These are phyloP conservation scores for Epinotia bilunana DNA, from an alignment of 2,888 invertebrate genomes.

Conservation along the genomic window DNA sequence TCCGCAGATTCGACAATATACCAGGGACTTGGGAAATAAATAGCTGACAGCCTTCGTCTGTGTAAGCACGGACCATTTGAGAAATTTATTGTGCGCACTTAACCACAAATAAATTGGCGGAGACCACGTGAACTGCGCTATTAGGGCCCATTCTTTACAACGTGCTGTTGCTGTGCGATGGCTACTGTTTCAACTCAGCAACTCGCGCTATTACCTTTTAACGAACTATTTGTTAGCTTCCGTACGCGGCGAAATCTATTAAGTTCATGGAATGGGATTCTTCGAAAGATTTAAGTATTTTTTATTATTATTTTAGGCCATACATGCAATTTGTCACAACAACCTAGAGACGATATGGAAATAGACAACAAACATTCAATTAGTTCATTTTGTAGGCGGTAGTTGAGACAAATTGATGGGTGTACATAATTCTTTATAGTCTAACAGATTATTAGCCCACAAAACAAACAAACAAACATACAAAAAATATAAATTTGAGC, in stretches of 20 bases:
- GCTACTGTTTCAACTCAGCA: constrained; percentile 55
- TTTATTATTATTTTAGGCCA: not conserved
- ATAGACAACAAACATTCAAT: no score
- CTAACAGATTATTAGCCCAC: no score
- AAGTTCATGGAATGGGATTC: not conserved
- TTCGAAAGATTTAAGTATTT: not conserved
- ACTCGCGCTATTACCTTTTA: constrained; percentile 47
- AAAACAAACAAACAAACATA: no score
- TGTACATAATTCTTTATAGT: no score
- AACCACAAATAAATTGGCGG: constrained; percentile 82
- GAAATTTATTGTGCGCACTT: constrained; percentile 83
- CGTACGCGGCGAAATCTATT: constrained; percentile 6
- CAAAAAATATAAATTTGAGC: no score
- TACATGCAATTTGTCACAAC: no score
- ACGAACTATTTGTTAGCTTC: constrained; percentile 3
- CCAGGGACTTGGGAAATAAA: constrained; percentile 77
- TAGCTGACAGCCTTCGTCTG: constrained; percentile 77
- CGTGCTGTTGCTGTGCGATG: constrained; percentile 59
- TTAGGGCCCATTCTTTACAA: constrained; percentile 58
- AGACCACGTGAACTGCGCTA: constrained; percentile 70
- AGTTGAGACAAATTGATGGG: no score
- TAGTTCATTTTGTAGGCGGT: no score
- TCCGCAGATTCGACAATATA: constrained; percentile 70
- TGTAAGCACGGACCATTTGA: constrained; percentile 81
- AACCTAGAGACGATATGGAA: no score